Percentiles rank a stretch among this genome's conserved stretches.
These are phyloP conservation scores for Anableps anableps DNA, from an alignment of 2,797 vertebrate genomes.

Conservation along the genomic window DNA sequence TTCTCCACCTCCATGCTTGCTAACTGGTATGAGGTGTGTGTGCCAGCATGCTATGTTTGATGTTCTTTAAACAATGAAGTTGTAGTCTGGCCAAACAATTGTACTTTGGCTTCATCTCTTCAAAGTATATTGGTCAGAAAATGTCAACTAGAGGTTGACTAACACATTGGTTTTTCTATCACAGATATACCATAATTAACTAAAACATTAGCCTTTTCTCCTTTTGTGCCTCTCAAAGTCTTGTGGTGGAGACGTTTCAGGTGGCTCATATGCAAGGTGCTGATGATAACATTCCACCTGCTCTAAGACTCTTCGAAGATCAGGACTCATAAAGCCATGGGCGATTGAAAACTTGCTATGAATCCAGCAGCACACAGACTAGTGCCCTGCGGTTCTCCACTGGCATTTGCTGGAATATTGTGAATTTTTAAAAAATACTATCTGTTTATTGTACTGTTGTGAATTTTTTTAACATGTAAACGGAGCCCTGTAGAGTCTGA, in stretches of 20 bases:
- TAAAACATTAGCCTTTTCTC: not conserved
- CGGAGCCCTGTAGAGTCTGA: not conserved
- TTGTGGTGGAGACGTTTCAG: not conserved
- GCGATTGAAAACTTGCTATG: not conserved
- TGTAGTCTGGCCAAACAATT: not conserved
- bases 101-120: not conserved
- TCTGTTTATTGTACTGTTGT: not conserved
- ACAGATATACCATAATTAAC: no score
- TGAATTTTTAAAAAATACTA: not conserved
- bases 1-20: not conserved
- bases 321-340: not conserved
- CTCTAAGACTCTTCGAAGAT: not conserved
- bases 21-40: not conserved
- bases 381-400: not conserved
- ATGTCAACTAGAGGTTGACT: not conserved
- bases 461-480: not conserved
- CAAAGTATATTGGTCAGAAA: not conserved
- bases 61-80: not conserved
- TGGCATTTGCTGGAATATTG: not conserved
- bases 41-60: not conserved
- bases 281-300: not conserved
- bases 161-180: no score
- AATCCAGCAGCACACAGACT: not conserved
- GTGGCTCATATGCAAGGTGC: not conserved
- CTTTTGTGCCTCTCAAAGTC: not conserved